phyloP scores from a whole-genome alignment of 2,888 invertebrate species.

The Orthosia cruda region DNA sequence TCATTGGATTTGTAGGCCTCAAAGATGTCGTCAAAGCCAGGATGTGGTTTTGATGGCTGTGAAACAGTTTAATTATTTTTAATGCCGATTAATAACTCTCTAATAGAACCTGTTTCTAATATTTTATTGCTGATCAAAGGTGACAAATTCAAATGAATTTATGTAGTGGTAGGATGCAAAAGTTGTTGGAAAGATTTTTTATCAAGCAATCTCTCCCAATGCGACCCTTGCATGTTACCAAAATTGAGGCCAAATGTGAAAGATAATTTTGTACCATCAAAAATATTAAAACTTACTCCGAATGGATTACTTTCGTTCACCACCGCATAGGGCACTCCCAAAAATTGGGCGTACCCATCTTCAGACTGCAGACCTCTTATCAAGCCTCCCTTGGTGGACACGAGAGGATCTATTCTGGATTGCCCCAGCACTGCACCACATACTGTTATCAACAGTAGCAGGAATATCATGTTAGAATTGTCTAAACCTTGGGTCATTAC shows the following conservation, averaged over 20 bases:
- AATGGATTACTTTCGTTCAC: slow-evolving; percentile 47
- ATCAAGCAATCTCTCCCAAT: too few species aligned
- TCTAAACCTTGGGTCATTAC: background rate
- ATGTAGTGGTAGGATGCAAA: too few species aligned
- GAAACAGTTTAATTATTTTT: background rate
- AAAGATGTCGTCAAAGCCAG: slow-evolving; percentile 58
- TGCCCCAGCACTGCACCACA: slow-evolving; percentile 21
- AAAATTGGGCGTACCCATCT: slow-evolving; percentile 33
- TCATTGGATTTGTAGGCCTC: slow-evolving; percentile 62
- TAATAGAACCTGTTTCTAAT: background rate
- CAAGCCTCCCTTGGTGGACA: slow-evolving; percentile 19
- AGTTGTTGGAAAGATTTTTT: too few species aligned
- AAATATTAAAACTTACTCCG: slow-evolving; percentile 40
- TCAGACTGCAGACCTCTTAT: slow-evolving; percentile 24
- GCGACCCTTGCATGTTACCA: too few species aligned
- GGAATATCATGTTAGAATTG: background rate
- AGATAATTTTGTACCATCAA: too few species aligned
- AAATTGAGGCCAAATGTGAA: background rate
- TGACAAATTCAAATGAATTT: too few species aligned
- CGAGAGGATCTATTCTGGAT: slow-evolving; percentile 30
- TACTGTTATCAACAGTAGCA: slow-evolving; percentile 15
- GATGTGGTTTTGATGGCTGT: slow-evolving; percentile 35
- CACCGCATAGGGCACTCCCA: slow-evolving; percentile 48
- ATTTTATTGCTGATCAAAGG: too few species aligned
- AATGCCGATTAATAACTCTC: background rate